Evolutionary conservation across 2,888 invertebrate species (phyloP), one percentile per base, ranked within the genome.

Genomic region (Microplitis manilae): DNA sequence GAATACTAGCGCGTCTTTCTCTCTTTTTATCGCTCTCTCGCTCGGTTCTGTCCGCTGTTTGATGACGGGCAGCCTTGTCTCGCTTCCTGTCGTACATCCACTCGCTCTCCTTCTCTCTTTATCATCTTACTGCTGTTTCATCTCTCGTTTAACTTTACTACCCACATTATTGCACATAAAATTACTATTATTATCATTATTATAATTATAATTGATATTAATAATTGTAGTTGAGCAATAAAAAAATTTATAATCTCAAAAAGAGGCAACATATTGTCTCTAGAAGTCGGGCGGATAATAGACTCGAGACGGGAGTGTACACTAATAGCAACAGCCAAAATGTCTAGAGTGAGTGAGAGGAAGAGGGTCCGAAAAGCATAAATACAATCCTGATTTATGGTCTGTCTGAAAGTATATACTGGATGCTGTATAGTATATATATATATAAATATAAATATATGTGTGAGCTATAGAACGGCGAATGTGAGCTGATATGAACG

Each of bases 1-100:
- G 86, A 86, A 87, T 86, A 86, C 85, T 84, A 85, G 82, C 73
- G 67, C 73, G 73, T 75, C 68, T 65, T 67, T 73, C 73, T 74
- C 71, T 72, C 69, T 79, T 69, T 72, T 71, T 59, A 40, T 41
- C 60, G 17, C 20, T 72, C 68, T 70, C 60, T 68, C 41, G 15
- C 67, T 68, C 73, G 69, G 38, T 72, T 60, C 15, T 73, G 40
- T 75, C 60, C 64, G 50, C 50, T 50, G 50, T 8, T 50, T 50
- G 50, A 50, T 50, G 50, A 50, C 50, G 50, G 50, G 50, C 50
- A 59, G 62, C 68, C 77, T 73, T 68, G 60, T 20, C 68, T 76
- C 64, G 9, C 60, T 71, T 40, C 59, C 60, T 8, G 50, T 50
- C 50, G 8, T 50, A 50, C 50, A 50, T 50, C 50, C 30, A 30